A percentile compares a stretch with the other conserved stretches of the same genome.
Conservation (phyloP, 37 sponge, comb jelly and placozoan species). For the Agelas oroides region DNA sequence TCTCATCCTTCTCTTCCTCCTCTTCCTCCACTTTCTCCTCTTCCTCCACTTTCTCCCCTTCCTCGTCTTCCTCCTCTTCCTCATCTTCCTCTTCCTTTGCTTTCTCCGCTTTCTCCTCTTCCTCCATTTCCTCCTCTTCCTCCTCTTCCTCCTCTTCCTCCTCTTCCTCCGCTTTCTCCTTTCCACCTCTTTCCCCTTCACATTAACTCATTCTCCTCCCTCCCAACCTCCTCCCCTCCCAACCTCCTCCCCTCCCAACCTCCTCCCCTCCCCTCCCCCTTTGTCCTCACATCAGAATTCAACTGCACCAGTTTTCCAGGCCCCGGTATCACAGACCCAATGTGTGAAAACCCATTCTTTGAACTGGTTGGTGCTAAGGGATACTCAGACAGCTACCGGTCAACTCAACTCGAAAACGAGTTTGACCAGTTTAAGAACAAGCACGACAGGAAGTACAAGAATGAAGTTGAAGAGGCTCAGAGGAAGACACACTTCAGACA, state of each 20-base stretch:
- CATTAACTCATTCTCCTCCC: neutral
- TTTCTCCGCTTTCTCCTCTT: too few species aligned
- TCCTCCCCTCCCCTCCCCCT: too few species aligned
- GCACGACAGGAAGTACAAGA: conserved; percentile 61
- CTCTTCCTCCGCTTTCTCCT: neutral
- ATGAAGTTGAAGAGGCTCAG: conserved; percentile 45
- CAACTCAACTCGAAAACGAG: conserved; percentile 27
- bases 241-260: too few species aligned
- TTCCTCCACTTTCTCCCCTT: neutral
- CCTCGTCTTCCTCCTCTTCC: neutral
- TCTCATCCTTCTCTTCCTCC: neutral
- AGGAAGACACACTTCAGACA: conserved; percentile 75
- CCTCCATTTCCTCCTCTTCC: neutral
- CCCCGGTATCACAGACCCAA: conserved; percentile 68
- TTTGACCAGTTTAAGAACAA: conserved; percentile 78
- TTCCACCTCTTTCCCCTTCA: too few species aligned
- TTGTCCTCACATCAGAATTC: conserved; percentile 3
- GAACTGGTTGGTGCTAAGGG: conserved; percentile 62
- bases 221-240: neutral
- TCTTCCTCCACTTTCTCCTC: neutral
- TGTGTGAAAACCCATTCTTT: conserved; percentile 66
- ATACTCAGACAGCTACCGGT: conserved; percentile 35
- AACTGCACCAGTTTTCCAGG: conserved; percentile 81
- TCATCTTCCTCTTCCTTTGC: too few species aligned
- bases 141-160: neutral